A percentile compares a stretch with the other conserved stretches of the same genome.
Evolutionary conservation across 2,888 invertebrate genomes (phyloP).

Genomic region (Muscina levida): DNA sequence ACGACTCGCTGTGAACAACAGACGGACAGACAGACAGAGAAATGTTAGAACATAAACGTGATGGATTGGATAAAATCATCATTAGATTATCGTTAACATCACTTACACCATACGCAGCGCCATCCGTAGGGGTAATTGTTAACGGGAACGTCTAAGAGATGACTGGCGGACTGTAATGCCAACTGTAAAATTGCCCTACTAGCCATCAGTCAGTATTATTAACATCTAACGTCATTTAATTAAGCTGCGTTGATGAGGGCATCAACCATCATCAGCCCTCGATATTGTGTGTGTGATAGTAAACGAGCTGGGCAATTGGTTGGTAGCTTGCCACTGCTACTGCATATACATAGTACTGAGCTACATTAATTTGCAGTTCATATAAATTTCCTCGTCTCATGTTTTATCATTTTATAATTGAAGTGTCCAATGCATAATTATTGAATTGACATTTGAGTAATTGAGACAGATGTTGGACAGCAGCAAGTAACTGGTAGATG

Average conservation of each 20-base stretch:
- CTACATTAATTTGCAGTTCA: no score
- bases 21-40: no score
- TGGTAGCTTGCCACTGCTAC: background rate
- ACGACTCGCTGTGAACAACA: background rate
- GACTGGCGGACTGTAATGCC: no score
- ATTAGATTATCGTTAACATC: slow-evolving; percentile 34
- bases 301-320: background rate
- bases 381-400: background rate
- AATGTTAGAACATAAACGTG: slow-evolving; percentile 15
- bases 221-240: no score
- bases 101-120: background rate
- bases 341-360: no score
- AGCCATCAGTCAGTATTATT: slow-evolving; percentile 23
- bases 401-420: slow-evolving; percentile 52
- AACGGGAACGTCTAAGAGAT: no score
- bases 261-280: background rate
- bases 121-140: no score
- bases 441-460: slow-evolving; percentile 56
- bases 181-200: background rate
- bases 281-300: background rate
- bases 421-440: slow-evolving; percentile 55
- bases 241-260: no score
- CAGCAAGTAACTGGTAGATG: no score
- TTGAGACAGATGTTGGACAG: slow-evolving; percentile 49
- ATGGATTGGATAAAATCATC: slow-evolving; percentile 19